These are phyloP conservation scores for Cheilosia urbana DNA, from an alignment of 2,888 invertebrate species.

Conservation along the genomic window DNA sequence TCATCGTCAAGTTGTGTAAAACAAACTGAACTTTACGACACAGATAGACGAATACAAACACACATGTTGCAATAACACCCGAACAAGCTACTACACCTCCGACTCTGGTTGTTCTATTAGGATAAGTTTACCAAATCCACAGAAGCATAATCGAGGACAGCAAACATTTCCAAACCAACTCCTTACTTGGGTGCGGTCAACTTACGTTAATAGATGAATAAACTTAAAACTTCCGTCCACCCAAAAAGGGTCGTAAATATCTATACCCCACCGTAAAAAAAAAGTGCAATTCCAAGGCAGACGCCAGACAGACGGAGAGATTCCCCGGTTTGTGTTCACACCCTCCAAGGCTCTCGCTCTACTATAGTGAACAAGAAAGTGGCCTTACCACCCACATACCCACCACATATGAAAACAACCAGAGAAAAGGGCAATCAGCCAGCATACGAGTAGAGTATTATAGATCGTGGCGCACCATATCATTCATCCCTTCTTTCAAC, in stretches of 20 bases:
- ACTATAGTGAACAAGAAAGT: constrained; percentile 47
- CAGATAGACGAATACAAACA: constrained; percentile 40
- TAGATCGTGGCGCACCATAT: constrained; percentile 65
- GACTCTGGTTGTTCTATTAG: constrained; percentile 2
- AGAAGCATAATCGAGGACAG: constrained; percentile 30
- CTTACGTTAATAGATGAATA: constrained; percentile 53
- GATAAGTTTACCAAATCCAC: constrained; percentile 33
- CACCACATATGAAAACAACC: background rate
- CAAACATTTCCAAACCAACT: background rate
- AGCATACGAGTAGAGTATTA: constrained; percentile 39
- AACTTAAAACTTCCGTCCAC: constrained; percentile 35
- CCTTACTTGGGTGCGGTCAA: constrained; percentile 56
- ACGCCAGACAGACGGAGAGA: constrained; percentile 70
- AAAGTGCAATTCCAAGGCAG: constrained; percentile 49
- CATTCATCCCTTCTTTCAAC: constrained; percentile 54
- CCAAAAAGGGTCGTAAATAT: constrained; percentile 48
- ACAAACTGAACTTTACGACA: constrained; percentile 53
- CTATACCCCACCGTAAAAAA: constrained; percentile 19
- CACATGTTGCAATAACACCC: constrained; percentile 50
- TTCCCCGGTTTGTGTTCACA: constrained; percentile 46
- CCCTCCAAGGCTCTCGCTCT: constrained; percentile 8
- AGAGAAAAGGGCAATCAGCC: constrained; percentile 71
- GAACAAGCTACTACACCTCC: background rate
- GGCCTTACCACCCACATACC: constrained; percentile 8
- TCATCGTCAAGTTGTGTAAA: constrained; percentile 60